These are phyloP conservation scores for Penaeus monodon DNA, from an alignment of 2,888 invertebrate genomes.

Conservation along the genomic window DNA sequence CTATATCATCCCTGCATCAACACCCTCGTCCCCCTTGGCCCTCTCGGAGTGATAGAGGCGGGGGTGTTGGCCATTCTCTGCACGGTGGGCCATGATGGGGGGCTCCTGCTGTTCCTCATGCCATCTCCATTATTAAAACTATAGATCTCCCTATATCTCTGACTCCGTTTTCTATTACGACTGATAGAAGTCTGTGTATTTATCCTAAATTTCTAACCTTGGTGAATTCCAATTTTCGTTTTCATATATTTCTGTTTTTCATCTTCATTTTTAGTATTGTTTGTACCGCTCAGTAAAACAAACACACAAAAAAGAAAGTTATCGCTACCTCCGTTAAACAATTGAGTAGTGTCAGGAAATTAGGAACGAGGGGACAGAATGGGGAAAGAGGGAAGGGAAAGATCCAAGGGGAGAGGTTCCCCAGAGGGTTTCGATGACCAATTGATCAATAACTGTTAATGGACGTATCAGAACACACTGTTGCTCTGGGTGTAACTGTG, in stretches of 20 bases:
- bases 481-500: not conserved
- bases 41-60: no score
- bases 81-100: no score
- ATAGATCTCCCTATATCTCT: no score
- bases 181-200: not conserved
- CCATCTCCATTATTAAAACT: no score
- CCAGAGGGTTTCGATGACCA: constrained; percentile 46
- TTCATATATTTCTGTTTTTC: not conserved
- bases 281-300: not conserved
- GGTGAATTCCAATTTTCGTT: no score
- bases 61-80: no score
- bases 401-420: constrained; percentile 10
- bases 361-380: constrained; percentile 31
- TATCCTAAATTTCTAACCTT: no score
- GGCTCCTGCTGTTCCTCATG: no score
- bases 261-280: not conserved
- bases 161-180: no score
- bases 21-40: no score
- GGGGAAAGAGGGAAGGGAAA: not conserved
- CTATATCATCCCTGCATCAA: no score
- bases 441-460: constrained; percentile 54
- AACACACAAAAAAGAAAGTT: no score
- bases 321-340: constrained; percentile 27
- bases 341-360: constrained; percentile 51
- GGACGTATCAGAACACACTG: constrained; percentile 21